Base-by-base conservation (phyloP, 2,888 invertebrate species). In the Phortica magna region DNA sequence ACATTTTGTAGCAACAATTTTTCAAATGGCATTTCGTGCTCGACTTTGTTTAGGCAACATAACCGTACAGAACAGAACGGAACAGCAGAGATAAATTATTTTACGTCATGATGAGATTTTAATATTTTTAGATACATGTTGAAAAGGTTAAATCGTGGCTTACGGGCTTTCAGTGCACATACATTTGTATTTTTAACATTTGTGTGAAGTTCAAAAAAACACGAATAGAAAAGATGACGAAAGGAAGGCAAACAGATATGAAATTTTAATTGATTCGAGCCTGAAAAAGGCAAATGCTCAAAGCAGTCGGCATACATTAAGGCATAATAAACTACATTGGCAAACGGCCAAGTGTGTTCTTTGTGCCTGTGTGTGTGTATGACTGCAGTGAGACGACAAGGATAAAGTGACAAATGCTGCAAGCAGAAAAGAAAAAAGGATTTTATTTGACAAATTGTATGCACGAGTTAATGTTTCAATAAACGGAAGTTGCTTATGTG, bases 401-500 rank as follows among this genome's bases (percentile, higher is more conserved):
- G 76, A 75, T 57, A 75, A 71, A 75, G 3, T 61, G 68, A 67
- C 9, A 74, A 65, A 55, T 74, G 42, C 2, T 9, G 10, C 48
- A 14, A 48, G 48, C 7, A 48, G 4, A 14, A 48, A 48, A 48
- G 48, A 83, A 83, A 84, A 83, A 82, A 84, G 85, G 88, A 31
- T 4, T 31, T 31, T 4, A 31, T 88, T 88, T 85, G 88, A 88
- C 88, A 85, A 85, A 88, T 81, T 83, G 57, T 86, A 87, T 85
- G 86, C 85, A 85, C 87, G 88, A 85, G 88, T 82, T 88, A 61
- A 87, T 82, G 88, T 84, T 88, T 88, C 86, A 85, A 84, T 84
- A 85, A 88, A 88, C 85, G 85, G 85, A 85, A 88, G 86, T 87
- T 88, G 88, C 85, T 85, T 88, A 85, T 85, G 87, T 85, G 83